Conservation (phyloP, 2,113 vertebrate genomes). For the Amphiprion ocellaris region DNA sequence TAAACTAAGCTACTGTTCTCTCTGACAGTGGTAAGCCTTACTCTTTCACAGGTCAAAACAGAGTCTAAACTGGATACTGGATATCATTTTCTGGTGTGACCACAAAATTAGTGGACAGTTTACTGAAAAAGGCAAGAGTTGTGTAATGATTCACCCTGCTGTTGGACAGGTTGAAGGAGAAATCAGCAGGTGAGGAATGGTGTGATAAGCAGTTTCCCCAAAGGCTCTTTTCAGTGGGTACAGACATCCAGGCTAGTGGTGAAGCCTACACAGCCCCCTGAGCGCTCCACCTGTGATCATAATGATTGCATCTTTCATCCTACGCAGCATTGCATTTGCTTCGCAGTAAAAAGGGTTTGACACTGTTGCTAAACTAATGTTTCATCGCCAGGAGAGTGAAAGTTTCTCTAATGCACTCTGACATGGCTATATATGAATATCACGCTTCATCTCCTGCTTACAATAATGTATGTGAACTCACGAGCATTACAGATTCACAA, state of each 20-base stretch:
- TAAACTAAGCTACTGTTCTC: too few relatives aligned
- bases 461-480: constrained; percentile 68
- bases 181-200: constrained; percentile 5
- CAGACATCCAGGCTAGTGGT: constrained; percentile 15
- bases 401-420: constrained; percentile 66
- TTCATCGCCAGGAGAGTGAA: constrained; percentile 69
- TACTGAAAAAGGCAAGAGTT: neutral
- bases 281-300: constrained; percentile 29
- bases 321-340: constrained; percentile 35
- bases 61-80: constrained; percentile 10
- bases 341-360: constrained; percentile 68
- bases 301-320: constrained; percentile 28
- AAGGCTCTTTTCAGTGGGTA: constrained; percentile 13
- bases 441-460: constrained; percentile 54
- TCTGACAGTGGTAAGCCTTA: too few relatives aligned
- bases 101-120: neutral
- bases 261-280: neutral
- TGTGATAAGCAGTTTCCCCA: neutral
- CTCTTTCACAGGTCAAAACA: neutral
- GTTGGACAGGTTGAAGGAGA: neutral
- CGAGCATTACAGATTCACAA: constrained; percentile 51
- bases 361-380: constrained; percentile 77
- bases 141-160: constrained; percentile 13
- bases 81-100: constrained; percentile 15
- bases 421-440: constrained; percentile 65